phyloP scores from a whole-genome alignment of 2,888 invertebrate genomes.

The Heliconius sara region DNA sequence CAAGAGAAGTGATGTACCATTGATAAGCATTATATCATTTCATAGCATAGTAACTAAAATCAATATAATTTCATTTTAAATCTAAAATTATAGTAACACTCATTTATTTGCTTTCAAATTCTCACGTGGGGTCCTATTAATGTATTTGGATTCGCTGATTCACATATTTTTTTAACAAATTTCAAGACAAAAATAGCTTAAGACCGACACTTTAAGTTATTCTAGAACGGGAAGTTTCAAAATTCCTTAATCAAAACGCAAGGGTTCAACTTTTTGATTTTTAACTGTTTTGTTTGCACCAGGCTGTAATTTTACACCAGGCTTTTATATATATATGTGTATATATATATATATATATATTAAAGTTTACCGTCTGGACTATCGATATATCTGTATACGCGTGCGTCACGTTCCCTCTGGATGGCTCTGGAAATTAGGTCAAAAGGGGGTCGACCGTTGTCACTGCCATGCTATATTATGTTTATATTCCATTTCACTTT shows the following conservation, averaged over 20 bases:
- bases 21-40: neutral
- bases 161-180: slow-evolving; percentile 16
- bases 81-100: neutral
- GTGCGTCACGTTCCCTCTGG: slow-evolving; percentile 72
- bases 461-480: slow-evolving; percentile 64
- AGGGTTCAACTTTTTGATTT: neutral
- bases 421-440: slow-evolving; percentile 80
- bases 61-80: neutral
- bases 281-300: neutral
- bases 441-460: slow-evolving; percentile 80
- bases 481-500: slow-evolving; percentile 43
- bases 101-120: neutral
- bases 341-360: neutral
- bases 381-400: slow-evolving; percentile 47
- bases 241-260: slow-evolving; percentile 27
- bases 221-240: slow-evolving; percentile 33
- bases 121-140: slow-evolving; percentile 6
- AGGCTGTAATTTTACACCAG: neutral
- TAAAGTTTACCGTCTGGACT: slow-evolving; percentile 6
- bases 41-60: neutral
- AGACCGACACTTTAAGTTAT: slow-evolving; percentile 9
- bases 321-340: neutral
- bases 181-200: slow-evolving; percentile 25
- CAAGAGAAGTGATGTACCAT: neutral
- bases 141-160: slow-evolving; percentile 9